Conservation (phyloP, 2,113 vertebrate genomes). For the Apodemus sylvaticus region DNA sequence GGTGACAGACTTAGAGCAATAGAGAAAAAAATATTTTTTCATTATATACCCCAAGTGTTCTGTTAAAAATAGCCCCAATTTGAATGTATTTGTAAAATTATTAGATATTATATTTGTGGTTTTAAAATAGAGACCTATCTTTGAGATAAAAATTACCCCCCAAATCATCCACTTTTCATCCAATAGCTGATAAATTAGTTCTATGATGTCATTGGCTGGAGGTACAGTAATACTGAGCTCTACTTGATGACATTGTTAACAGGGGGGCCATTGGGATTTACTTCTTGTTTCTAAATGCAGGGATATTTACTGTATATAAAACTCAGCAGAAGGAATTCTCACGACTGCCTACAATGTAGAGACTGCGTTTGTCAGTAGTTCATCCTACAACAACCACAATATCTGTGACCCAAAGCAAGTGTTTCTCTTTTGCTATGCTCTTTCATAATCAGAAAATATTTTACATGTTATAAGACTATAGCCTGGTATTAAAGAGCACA, state of each 20-base stretch:
- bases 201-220: background rate
- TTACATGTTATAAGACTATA: background rate
- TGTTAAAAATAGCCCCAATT: background rate
- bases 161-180: background rate
- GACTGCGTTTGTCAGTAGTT: background rate
- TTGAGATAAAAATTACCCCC: background rate
- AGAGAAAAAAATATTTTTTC: background rate
- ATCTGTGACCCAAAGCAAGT: background rate
- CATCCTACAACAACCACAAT: background rate
- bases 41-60: background rate
- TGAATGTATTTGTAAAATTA: background rate
- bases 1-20: background rate
- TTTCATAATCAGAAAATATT: background rate
- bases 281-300: background rate
- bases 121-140: background rate
- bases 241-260: slow-evolving; percentile 3
- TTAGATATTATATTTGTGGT: slow-evolving; percentile 18
- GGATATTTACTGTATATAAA: background rate
- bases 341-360: background rate
- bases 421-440: background rate
- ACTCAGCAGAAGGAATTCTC: background rate
- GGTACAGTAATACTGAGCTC: background rate
- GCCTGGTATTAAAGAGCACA: background rate
- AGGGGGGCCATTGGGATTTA: background rate
- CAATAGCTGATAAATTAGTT: background rate